These are phyloP conservation scores for Synaphobranchus kaupii DNA, from an alignment of 2,797 vertebrate genomes.

Conservation along the genomic window DNA sequence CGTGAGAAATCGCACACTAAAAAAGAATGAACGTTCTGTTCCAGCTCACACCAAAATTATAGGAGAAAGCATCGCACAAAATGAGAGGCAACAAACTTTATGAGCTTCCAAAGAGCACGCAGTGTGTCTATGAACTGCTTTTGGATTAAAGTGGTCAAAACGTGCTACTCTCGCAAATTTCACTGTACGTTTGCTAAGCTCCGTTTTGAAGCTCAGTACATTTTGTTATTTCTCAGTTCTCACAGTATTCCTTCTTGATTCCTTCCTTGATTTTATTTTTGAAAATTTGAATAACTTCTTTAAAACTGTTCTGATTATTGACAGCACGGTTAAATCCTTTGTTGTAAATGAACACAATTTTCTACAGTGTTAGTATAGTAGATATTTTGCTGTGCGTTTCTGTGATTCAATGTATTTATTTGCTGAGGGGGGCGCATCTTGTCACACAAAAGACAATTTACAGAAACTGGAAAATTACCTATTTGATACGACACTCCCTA, in stretches of 20 bases:
- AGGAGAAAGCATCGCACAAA: neutral
- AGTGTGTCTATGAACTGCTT: neutral
- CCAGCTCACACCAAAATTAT: neutral
- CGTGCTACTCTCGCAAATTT: neutral
- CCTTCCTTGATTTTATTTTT: neutral
- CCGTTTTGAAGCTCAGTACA: neutral
- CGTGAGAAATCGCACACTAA: neutral
- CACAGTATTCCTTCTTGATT: neutral
- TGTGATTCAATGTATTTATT: neutral
- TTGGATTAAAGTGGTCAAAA: neutral
- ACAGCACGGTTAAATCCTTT: neutral
- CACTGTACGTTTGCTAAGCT: neutral
- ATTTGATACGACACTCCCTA: neutral
- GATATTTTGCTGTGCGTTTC: neutral
- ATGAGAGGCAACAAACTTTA: neutral
- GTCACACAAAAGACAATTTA: neutral
- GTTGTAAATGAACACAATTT: neutral
- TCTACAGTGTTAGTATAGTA: neutral
- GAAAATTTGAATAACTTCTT: neutral
- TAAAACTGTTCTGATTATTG: neutral
- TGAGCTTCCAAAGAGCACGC: neutral
- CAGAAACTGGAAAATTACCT: conserved; percentile 2
- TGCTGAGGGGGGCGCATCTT: neutral
- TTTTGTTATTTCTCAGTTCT: neutral
- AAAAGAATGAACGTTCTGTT: neutral